A percentile compares a stretch with the other conserved stretches of the same genome.
These are phyloP conservation scores for Melanotus villosus DNA, from an alignment of 2,888 invertebrate genomes.

Conservation along the genomic window DNA sequence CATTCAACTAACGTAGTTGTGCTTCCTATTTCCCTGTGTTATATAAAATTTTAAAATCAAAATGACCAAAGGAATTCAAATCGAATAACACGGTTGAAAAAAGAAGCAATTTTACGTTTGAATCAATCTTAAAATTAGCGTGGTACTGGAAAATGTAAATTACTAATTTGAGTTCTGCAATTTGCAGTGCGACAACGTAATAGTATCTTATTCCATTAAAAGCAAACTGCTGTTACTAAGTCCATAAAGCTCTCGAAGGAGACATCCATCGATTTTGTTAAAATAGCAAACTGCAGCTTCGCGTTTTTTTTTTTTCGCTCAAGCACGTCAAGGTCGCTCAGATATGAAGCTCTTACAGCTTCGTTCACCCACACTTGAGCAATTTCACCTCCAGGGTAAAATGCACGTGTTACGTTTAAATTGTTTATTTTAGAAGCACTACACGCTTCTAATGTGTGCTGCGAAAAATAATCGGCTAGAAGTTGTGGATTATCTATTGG, in stretches of 20 bases:
- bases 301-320: constrained; percentile 1
- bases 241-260: constrained; percentile 8
- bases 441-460: constrained; percentile 83
- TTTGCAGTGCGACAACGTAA: background rate
- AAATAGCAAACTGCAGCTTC: constrained; percentile 7
- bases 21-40: no score
- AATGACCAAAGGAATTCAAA: no score
- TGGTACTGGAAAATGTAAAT: no score
- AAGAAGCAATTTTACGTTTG: no score
- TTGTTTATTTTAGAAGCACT: constrained; percentile 73
- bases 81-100: no score
- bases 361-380: background rate
- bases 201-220: constrained; percentile 6
- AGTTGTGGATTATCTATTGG: constrained; percentile 76
- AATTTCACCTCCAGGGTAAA: no score
- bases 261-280: constrained; percentile 4
- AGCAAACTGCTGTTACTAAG: constrained; percentile 17
- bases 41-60: no score
- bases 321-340: background rate
- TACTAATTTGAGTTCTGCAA: background rate
- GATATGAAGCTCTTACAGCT: background rate
- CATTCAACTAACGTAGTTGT: no score
- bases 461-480: constrained; percentile 80
- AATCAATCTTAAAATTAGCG: no score
- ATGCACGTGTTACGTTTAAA: background rate